Percentiles rank a stretch among this genome's conserved stretches.
Evolutionary conservation across 2,797 vertebrate genomes (phyloP).

Genomic region (Leuciscus waleckii): DNA sequence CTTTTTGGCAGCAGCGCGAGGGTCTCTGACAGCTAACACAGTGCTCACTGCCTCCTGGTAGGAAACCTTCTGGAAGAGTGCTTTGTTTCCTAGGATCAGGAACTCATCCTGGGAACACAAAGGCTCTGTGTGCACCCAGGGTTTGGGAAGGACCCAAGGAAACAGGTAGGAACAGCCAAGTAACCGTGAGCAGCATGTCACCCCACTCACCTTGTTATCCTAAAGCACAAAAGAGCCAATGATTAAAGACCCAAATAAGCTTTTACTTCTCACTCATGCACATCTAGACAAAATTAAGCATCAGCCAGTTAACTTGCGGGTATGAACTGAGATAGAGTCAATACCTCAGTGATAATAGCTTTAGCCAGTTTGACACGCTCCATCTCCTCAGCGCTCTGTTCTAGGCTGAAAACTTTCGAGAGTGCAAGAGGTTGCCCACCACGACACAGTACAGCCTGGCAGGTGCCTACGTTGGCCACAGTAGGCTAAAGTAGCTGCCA

Average conservation of each 20-base stretch:
- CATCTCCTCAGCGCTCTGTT: conserved; percentile 89
- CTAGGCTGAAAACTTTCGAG: conserved; percentile 91
- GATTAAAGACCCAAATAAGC: conserved; percentile 2
- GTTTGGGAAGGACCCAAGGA: conserved; percentile 93
- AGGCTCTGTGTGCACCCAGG: conserved; percentile 87
- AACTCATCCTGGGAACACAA: conserved; percentile 92
- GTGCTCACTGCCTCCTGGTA: conserved; percentile 87
- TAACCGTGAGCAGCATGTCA: conserved; percentile 95
- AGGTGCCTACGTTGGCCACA: conserved; percentile 94
- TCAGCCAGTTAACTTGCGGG: neutral
- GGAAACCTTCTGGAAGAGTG: conserved; percentile 90
- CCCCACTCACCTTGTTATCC: conserved; percentile 98
- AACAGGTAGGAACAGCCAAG: conserved; percentile 95
- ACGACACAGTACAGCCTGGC: conserved; percentile 91
- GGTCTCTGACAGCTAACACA: conserved; percentile 86
- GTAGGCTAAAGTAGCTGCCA: conserved; percentile 86
- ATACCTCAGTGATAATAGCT: conserved; percentile 97
- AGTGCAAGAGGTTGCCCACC: conserved; percentile 87
- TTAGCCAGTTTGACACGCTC: conserved; percentile 90
- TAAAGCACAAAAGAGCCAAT: conserved; percentile 65
- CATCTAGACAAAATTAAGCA: neutral
- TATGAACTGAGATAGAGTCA: conserved; percentile 10
- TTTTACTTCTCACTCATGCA: neutral
- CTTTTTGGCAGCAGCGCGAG: conserved; percentile 92
- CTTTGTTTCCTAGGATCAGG: conserved; percentile 92